A percentile compares a stretch with the other conserved stretches of the same genome.
These are phyloP conservation scores for Balanococcus diminutus DNA, from an alignment of 2,888 invertebrate species.

Conservation along the genomic window DNA sequence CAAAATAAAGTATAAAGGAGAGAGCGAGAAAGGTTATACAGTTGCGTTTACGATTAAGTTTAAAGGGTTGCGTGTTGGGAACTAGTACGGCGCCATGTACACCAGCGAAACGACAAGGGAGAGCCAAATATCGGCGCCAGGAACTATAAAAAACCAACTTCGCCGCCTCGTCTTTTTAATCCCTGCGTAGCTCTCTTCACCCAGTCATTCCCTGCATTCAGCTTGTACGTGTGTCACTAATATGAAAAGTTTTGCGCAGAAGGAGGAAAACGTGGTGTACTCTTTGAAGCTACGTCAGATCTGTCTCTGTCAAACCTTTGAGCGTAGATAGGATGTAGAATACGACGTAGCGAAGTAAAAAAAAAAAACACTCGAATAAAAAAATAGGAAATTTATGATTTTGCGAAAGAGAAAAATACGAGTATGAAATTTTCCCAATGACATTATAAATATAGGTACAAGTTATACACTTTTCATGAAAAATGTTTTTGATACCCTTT, in stretches of 20 bases:
- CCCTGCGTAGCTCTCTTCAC: background rate
- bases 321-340: background rate
- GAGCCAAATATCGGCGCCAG: constrained; percentile 47
- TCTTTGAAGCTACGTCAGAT: background rate
- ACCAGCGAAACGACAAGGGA: constrained; percentile 12
- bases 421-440: no score
- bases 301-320: background rate
- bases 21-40: constrained; percentile 40
- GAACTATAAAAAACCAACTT: constrained; percentile 42
- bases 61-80: constrained; percentile 52
- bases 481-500: no score
- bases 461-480: no score
- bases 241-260: background rate
- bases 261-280: background rate
- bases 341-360: background rate
- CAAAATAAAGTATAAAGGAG: background rate
- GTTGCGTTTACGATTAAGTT: constrained; percentile 49
- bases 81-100: constrained; percentile 49
- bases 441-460: no score
- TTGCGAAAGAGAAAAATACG: no score
- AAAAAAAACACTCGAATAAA: no score
- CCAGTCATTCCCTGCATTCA: background rate
- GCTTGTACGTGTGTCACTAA: background rate
- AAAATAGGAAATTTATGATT: no score
- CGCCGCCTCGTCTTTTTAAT: constrained; percentile 20